Conservation (phyloP, 2,888 invertebrate genomes). For the Apoda limacodes region DNA sequence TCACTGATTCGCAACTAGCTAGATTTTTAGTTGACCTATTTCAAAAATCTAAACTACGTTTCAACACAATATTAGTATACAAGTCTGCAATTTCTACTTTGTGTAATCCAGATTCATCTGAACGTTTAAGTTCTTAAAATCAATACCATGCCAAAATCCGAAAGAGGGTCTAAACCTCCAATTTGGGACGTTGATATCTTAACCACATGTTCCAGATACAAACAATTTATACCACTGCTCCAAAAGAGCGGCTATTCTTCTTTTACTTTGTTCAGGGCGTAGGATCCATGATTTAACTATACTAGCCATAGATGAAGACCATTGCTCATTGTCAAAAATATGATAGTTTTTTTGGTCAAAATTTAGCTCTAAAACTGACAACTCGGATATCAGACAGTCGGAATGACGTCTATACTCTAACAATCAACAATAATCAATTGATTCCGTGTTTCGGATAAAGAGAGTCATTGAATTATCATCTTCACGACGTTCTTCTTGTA, state of each 20-base stretch:
- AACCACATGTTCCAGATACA: neutral
- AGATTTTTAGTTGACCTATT: conserved; percentile 3
- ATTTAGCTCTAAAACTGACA: conserved; percentile 15
- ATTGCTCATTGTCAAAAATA: neutral
- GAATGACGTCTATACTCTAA: conserved; percentile 10
- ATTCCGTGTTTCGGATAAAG: conserved; percentile 13
- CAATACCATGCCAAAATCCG: neutral
- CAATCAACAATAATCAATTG: conserved; percentile 4
- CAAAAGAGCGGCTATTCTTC: conserved; percentile 3
- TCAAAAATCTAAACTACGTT: conserved; percentile 1
- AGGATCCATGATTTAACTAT: conserved; percentile 9
- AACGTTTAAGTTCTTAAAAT: conserved; percentile 1
- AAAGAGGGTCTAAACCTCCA: neutral
- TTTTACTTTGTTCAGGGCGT: conserved; percentile 10
- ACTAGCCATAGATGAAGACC: neutral
- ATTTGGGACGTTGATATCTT: neutral
- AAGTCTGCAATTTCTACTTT: conserved; percentile 5
- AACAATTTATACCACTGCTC: conserved; percentile 5
- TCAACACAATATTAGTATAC: conserved; percentile 5
- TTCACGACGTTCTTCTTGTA: conserved; percentile 2
- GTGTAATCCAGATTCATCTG: conserved; percentile 3
- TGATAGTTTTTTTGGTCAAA: conserved; percentile 7
- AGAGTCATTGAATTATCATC: conserved; percentile 5
- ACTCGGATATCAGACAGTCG: conserved; percentile 9
- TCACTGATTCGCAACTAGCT: neutral